Evolutionary conservation across 2,113 vertebrate genomes (phyloP), one percentile per base, ranked within the genome.

Genomic region (Turnix velox): DNA sequence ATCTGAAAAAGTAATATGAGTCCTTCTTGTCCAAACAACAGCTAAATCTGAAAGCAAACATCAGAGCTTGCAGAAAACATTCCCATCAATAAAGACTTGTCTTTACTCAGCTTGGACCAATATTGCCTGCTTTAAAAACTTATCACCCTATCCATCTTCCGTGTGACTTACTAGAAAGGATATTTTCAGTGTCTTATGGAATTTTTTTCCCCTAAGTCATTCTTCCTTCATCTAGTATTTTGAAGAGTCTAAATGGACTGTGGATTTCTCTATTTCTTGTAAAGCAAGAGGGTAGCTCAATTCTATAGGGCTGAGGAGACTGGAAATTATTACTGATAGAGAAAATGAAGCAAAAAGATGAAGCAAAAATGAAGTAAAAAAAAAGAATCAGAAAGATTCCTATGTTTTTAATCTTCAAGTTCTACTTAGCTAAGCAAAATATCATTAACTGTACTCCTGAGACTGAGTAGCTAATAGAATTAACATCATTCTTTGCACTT

Each of bases 31-130:
- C 86, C 86, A 97, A 98, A 97, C 90, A 97, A 62, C 75, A 10
- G 72, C 95, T 96, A 95, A 97, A 96, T 81, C 97, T 94, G 92
- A 94, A 62, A 91, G 96, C 95, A 97, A 98, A 97, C 92, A 97
- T 23, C 90, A 91, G 93, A 83, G 22, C 93, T 89, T 55, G 74
- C 25, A 61, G 87, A 58, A 89, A 84, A 90, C 89, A 94, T 87
- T 94, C 92, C 72, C 79, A 93, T 96, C 97, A 94, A 95, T 96
- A 96, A 95, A 49, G 62, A 76, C 67, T 49, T 78, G 66, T 80
- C 97, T 87, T 79, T 63, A 84, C 93, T 83, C 78, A 95, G 68
- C 72, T n/a, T 63, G 86, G 88, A 63, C 94, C 92, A 72, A 74
- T 94, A 94, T 43, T 72, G 92, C 84, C 74, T 84, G 81, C 71